Base-by-base conservation (phyloP, 2,797 vertebrate genomes). In the Phataginus tetradactyla region DNA sequence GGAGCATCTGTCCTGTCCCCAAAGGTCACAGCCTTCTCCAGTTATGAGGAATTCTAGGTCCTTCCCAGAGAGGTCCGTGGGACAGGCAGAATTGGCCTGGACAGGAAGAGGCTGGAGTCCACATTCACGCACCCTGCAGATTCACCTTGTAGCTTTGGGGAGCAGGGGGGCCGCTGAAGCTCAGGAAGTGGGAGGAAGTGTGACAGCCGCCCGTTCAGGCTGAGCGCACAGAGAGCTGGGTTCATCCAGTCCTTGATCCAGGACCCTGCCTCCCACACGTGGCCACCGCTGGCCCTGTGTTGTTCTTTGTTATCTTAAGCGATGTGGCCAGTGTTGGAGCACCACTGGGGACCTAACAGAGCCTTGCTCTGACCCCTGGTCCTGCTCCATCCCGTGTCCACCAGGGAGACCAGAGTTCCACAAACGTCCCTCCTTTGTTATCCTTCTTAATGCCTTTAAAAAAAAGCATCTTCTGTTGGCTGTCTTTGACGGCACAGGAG, bases 101-200 rank as follows among this genome's bases (percentile, higher is more conserved):
- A 29, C 8, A 4, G 84, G 23, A 57, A 11, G 63, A 34, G 21
- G 57, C 20, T 0, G 0, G 3, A 14, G n/a, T 29, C 59, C 17
- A 17, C 21, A 4, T 23, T 20, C 13, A 3, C 18, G 7, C 21
- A 29, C 45, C 18, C 21, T 25, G n/a, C 37, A 57, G 57, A 57
- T n/a, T 66, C 32, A 25, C 32, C 39, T 0, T 1, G 0, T 12
- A 27, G 69, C 39, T 74, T 6, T 5, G 21, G 69, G 39, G 42
- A 20, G n/a, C 4, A 12, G 59, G n/a, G 55, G 37, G 15, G 55
- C 27, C 29, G 0, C 18, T 0, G 4, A 4, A 17, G 18, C 23
- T 39, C 27, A 72, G 72, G 45, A 42, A 49, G 42, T 6, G 45
- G 49, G 72, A 17, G 12, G 32, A 13, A 1, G 27, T 1, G 9